Conservation (phyloP, 35 echinoderm and acorn worm genomes). For the Ophioderma brevispina region DNA sequence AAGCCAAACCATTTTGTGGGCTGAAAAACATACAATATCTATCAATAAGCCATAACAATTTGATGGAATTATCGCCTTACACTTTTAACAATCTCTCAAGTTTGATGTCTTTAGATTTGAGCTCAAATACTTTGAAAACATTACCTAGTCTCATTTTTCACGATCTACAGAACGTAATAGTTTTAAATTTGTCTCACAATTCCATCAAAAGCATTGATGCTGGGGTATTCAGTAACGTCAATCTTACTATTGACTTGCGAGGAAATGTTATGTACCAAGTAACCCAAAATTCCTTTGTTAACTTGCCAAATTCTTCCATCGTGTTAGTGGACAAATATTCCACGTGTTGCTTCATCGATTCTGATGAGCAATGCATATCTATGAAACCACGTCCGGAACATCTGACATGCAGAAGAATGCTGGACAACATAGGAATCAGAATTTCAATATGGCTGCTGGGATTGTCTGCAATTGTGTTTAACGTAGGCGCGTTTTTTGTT, state of each 20-base stretch:
- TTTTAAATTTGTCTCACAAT: background rate
- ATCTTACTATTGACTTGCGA: background rate
- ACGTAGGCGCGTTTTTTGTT: background rate
- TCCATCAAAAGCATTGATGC: background rate
- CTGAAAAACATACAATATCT: too few relatives aligned
- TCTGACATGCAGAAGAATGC: background rate
- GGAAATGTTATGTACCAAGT: background rate
- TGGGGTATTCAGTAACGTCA: background rate
- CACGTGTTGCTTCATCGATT: background rate
- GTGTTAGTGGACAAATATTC: background rate
- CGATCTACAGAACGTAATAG: background rate
- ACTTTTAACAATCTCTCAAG: background rate
- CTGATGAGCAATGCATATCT: background rate
- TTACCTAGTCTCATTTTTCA: background rate
- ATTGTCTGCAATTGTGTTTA: background rate
- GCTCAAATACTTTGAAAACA: too few relatives aligned
- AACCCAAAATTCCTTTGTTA: background rate
- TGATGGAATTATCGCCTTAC: background rate
- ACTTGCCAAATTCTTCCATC: background rate
- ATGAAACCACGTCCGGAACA: background rate
- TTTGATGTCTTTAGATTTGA: background rate
- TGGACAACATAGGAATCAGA: background rate
- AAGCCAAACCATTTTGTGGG: too few relatives aligned
- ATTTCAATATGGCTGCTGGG: background rate
- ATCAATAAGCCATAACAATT: too few relatives aligned